These are phyloP conservation scores for Gymnodraco acuticeps DNA, from an alignment of 2,797 vertebrate species.

Conservation along the genomic window DNA sequence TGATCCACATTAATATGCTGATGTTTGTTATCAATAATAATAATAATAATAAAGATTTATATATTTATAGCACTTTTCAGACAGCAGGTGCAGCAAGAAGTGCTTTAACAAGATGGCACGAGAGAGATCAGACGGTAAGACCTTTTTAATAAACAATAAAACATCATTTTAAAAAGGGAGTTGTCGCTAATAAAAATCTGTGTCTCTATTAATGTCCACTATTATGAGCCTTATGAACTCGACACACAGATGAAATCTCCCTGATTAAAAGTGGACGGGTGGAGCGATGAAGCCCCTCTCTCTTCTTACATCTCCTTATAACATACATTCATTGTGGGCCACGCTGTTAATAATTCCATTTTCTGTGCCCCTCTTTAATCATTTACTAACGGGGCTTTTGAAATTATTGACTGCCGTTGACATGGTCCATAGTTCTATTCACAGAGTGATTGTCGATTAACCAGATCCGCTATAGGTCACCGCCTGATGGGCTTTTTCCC, in stretches of 20 bases:
- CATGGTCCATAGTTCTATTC: constrained; percentile 78
- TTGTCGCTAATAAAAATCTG: too few relatives aligned
- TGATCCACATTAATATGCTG: constrained; percentile 47
- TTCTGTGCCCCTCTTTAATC: constrained; percentile 72
- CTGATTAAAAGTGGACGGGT: too few relatives aligned
- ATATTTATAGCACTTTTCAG: too few relatives aligned
- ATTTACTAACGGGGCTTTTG: constrained; percentile 78
- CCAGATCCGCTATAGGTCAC: constrained; percentile 62
- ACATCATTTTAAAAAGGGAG: too few relatives aligned
- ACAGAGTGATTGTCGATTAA: constrained; percentile 78
- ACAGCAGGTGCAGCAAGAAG: too few relatives aligned
- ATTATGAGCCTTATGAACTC: too few relatives aligned
- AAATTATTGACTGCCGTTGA: constrained; percentile 75
- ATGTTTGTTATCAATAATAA: neutral
- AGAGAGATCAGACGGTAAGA: too few relatives aligned
- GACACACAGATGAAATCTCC: too few relatives aligned
- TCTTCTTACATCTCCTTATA: constrained; percentile 17
- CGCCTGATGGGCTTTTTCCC: constrained; percentile 18
- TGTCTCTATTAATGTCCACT: too few relatives aligned
- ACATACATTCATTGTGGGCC: constrained; percentile 30
- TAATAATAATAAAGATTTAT: too few relatives aligned
- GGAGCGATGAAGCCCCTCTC: neutral
- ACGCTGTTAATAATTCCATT: constrained; percentile 68
- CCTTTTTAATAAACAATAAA: too few relatives aligned
- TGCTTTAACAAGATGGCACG: too few relatives aligned